phyloP scores from a whole-genome alignment of 2,113 vertebrate genomes.

The Actinemys pallida region DNA sequence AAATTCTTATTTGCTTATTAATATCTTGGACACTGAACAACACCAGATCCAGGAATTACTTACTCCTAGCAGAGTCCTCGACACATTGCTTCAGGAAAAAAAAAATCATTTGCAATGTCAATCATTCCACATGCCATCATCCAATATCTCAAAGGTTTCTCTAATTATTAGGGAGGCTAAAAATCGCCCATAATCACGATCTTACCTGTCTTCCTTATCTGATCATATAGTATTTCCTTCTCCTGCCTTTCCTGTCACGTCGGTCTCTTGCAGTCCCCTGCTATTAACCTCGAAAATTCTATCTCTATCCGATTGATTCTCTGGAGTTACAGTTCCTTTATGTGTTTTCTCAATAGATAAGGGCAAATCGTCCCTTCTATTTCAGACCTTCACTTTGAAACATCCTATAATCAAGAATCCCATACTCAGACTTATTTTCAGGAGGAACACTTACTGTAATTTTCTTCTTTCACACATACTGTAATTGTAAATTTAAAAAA shows the following conservation, averaged over 20 bases:
- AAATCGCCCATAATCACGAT: conserved; percentile 66
- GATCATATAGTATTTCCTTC: conserved; percentile 64
- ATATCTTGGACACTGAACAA: background rate
- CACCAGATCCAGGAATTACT: conserved; percentile 40
- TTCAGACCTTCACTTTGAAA: conserved; percentile 1
- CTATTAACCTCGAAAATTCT: conserved; percentile 70
- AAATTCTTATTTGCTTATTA: conserved; percentile 5
- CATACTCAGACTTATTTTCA: background rate
- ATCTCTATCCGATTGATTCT: conserved; percentile 69
- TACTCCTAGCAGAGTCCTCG: background rate
- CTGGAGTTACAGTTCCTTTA: background rate
- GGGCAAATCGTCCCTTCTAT: background rate
- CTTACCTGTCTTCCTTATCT: conserved; percentile 67
- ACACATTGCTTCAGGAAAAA: conserved; percentile 51
- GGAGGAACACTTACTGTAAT: accelerated
- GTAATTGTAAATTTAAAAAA: background rate
- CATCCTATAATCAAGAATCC: background rate
- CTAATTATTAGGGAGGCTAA: conserved; percentile 66
- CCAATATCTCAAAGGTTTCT: conserved; percentile 63
- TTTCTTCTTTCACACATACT: background rate
- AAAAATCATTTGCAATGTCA: conserved; percentile 50
- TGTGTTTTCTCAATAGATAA: conserved; percentile 11
- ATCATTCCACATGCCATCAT: conserved; percentile 18
- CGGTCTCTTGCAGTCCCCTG: conserved; percentile 15
- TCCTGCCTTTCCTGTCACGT: conserved; percentile 58